Conservation (phyloP, 37 sponge, comb jelly and placozoan species). For the Diacarnus erythraeanus region DNA sequence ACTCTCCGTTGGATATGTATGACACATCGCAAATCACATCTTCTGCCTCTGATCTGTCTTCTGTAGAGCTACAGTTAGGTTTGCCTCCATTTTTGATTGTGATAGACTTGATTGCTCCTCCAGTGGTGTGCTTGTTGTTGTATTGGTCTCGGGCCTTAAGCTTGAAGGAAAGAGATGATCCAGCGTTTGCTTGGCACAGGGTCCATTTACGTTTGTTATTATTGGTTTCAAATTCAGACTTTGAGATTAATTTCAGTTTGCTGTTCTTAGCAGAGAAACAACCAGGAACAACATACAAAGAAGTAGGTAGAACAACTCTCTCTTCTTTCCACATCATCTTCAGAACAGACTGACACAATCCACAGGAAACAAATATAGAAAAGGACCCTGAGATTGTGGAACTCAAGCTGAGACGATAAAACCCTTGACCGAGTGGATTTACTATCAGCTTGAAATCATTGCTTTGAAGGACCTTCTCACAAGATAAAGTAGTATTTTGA, state of each 20-base stretch:
- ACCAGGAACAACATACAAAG: slow-evolving; percentile 45
- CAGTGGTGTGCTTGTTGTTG: slow-evolving; percentile 22
- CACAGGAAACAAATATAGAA: slow-evolving; percentile 45
- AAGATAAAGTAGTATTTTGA: background rate
- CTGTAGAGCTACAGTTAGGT: background rate
- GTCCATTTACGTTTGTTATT: background rate
- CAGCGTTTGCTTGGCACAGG: background rate
- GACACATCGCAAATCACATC: background rate
- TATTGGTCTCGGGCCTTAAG: slow-evolving; percentile 2
- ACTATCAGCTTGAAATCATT: background rate
- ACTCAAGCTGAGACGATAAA: slow-evolving; percentile 17
- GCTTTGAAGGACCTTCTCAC: background rate
- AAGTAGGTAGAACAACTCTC: background rate
- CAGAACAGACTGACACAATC: slow-evolving; percentile 52
- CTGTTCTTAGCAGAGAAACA: slow-evolving; percentile 12
- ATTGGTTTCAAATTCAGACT: background rate
- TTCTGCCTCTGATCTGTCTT: background rate
- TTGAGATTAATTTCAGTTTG: background rate
- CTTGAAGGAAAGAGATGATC: background rate
- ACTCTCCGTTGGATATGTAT: slow-evolving; percentile 22
- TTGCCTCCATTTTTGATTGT: slow-evolving; percentile 1
- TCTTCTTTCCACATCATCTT: slow-evolving; percentile 19
- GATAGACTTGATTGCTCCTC: slow-evolving; percentile 14
- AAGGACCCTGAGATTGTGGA: slow-evolving; percentile 22
- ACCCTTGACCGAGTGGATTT: slow-evolving; percentile 26